A percentile compares a stretch with the other conserved stretches of the same genome.
Conservation (phyloP, 2,113 vertebrate species). For the Sinocyclocheilus grahami region DNA sequence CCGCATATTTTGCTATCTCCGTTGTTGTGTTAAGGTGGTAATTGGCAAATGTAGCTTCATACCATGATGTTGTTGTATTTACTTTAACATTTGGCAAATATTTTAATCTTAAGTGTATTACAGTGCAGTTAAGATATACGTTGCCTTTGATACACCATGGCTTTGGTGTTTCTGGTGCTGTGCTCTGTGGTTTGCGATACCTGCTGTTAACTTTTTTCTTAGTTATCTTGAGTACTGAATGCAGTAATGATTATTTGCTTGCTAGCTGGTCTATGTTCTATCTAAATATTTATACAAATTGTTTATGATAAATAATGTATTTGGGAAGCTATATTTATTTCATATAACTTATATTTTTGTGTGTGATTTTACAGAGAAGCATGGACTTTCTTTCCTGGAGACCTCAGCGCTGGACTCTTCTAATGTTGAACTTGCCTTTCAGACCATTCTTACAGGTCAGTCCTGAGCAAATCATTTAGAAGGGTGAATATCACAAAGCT, state of each 20-base stretch:
- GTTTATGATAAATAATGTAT: not conserved
- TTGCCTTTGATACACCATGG: not conserved
- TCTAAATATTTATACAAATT: too few species aligned
- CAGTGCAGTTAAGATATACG: not conserved
- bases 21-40: too few species aligned
- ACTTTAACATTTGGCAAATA: too few species aligned
- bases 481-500: not conserved
- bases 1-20: too few species aligned
- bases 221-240: not conserved
- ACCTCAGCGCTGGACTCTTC: conserved; percentile 86
- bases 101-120: too few species aligned
- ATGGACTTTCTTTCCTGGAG: conserved; percentile 83
- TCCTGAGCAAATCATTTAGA: not conserved
- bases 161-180: not conserved
- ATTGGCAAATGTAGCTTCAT: too few species aligned
- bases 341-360: not conserved
- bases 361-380: conserved; percentile 76
- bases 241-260: not conserved
- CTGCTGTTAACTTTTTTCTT: not conserved
- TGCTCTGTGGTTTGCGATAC: not conserved
- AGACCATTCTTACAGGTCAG: conserved; percentile 82
- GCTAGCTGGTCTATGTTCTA: not conserved
- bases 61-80: too few species aligned
- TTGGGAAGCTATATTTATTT: not conserved
- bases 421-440: conserved; percentile 84